Base-by-base conservation (phyloP, 1,140 invertebrate species). In the Cotesia chilonis region DNA sequence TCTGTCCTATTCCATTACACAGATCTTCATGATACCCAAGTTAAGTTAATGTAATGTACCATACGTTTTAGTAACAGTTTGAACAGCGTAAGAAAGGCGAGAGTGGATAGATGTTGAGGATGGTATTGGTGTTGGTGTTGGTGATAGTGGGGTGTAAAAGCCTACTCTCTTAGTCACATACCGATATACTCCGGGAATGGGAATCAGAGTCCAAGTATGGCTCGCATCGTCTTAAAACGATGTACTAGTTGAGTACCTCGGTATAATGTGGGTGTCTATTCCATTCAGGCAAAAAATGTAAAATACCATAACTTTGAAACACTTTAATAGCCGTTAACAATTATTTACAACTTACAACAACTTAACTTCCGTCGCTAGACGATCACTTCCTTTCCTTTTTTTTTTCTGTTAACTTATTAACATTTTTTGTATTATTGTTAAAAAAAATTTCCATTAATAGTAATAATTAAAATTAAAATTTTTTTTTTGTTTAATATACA, bases 121-220 rank as follows among this genome's bases (percentile, higher is more conserved):
- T 12, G 4, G 20, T 20, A 12, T 6, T 61, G 12, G 35, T 28
- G 35, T 5, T 12, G 10, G 10, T 6, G 17, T 20, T 14, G 20
- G 35, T 28, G 28, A 28, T 28, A 28, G 60, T 9, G 35, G 35
- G 17, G 35, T 35, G 12, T 20, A 61, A 14, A 47, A 52, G 66
- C 37, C 20, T 68, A 68, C 54, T 57, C 67, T 68, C 51, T 68
- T 68, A 68, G 67, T 57, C 51, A 59, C 67, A 55, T 68, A 68
- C 54, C 61, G 37, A 68, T 52, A 51, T 28, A 68, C 67, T 68
- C 54, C n/a, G 67, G 54, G 67, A 68, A 68, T 68, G 35, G 14
- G 67, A 68, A 12, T n/a, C 67, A 51, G 57, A 68, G 67, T 68
- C 55, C 28, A 28, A 28, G 28, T 28, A 28, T 68, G 65, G 65